Percentiles rank a stretch among this genome's conserved stretches.
Evolutionary conservation across 1,140 invertebrate genomes (phyloP).

Genomic region (Wiebesia pumilae): DNA sequence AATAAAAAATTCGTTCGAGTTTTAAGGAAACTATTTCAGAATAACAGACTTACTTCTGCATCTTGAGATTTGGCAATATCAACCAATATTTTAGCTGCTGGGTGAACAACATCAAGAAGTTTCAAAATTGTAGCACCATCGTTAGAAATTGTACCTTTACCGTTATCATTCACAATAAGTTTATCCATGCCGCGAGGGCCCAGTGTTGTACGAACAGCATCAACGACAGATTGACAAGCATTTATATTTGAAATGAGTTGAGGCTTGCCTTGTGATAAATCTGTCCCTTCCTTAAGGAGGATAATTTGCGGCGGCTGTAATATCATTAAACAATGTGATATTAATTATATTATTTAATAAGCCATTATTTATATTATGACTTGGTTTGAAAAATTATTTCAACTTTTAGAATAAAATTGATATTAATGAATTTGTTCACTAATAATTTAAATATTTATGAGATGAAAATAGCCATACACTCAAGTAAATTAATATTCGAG

Average conservation of each 20-base stretch:
- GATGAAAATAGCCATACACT: neutral
- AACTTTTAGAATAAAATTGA: neutral
- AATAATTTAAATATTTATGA: neutral
- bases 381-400: neutral
- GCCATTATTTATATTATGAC: neutral
- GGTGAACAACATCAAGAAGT: conserved; percentile 96
- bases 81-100: conserved; percentile 97
- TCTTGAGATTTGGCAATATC: conserved; percentile 99
- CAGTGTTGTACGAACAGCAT: conserved; percentile 96
- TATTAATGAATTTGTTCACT: neutral
- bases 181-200: conserved; percentile 99
- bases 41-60: conserved; percentile 86
- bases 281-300: conserved; percentile 98
- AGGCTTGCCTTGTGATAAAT: conserved; percentile 95
- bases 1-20: conserved; percentile 12
- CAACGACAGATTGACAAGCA: conserved; percentile 97
- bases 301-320: conserved; percentile 98
- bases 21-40: neutral
- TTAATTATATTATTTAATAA: conserved; percentile 1
- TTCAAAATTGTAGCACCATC: conserved; percentile 99
- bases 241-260: conserved; percentile 99
- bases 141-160: conserved; percentile 98
- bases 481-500: neutral
- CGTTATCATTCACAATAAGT: conserved; percentile 92
- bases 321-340: neutral